These are phyloP conservation scores for Rousettus leschenaultii DNA, from an alignment of 2,113 vertebrate genomes.

Conservation along the genomic window DNA sequence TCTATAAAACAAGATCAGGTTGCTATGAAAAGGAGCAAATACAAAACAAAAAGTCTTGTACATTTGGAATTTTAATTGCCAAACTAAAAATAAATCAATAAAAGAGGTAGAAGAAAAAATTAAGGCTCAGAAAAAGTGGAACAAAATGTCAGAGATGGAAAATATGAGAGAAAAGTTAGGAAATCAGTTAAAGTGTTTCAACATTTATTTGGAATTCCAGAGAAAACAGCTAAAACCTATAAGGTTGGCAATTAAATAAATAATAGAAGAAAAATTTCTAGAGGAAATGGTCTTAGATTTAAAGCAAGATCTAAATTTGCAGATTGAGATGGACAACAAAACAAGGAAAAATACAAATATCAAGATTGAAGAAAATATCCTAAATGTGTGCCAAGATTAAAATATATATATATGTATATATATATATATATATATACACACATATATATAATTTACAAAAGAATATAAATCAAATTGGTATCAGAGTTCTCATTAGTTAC, in stretches of 20 bases:
- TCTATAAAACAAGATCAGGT: not conserved
- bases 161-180: not conserved
- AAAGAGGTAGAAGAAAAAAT: not conserved
- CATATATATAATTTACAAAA: not conserved
- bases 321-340: not conserved
- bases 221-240: not conserved
- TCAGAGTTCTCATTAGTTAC: not conserved
- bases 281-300: not conserved
- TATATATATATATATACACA: too few species aligned
- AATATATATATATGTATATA: too few species aligned
- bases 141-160: not conserved
- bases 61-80: not conserved
- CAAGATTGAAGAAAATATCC: not conserved
- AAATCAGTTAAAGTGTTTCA: not conserved
- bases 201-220: not conserved
- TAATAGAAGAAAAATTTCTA: not conserved
- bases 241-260: not conserved
- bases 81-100: not conserved
- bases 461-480: not conserved
- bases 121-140: not conserved
- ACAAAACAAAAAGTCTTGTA: not conserved
- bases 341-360: not conserved
- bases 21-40: not conserved
- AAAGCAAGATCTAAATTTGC: not conserved
- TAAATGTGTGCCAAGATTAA: not conserved